A percentile compares a stretch with the other conserved stretches of the same genome.
Evolutionary conservation across 2,888 invertebrate species (phyloP).

Genomic region (Drosophila koepferae): DNA sequence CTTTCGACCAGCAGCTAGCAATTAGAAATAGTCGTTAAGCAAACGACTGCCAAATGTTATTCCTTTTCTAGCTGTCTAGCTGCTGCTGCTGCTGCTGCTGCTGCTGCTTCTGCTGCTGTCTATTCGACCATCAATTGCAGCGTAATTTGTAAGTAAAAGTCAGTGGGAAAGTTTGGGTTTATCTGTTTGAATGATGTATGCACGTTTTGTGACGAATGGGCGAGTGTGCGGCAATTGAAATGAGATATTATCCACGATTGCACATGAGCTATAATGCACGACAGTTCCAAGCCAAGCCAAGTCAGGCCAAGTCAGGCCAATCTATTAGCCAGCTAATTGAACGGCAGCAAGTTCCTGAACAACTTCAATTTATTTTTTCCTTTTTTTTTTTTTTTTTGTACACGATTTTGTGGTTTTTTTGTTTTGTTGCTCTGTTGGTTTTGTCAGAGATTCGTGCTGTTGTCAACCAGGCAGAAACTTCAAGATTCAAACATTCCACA

Average conservation of each 20-base stretch:
- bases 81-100: neutral
- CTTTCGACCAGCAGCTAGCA: slow-evolving; percentile 40
- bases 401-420: too few species aligned
- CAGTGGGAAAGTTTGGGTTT: slow-evolving; percentile 20
- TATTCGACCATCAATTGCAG: slow-evolving; percentile 21
- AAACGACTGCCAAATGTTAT: slow-evolving; percentile 51
- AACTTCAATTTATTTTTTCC: slow-evolving; percentile 2
- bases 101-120: slow-evolving; percentile 8
- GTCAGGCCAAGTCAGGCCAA: neutral
- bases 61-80: neutral
- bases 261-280: slow-evolving; percentile 4
- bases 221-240: slow-evolving; percentile 9
- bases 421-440: neutral
- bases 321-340: slow-evolving; percentile 45
- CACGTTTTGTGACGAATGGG: slow-evolving; percentile 25
- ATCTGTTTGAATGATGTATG: slow-evolving; percentile 26
- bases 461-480: slow-evolving; percentile 16
- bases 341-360: slow-evolving; percentile 14
- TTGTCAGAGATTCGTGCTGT: slow-evolving; percentile 1
- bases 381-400: neutral
- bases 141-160: slow-evolving; percentile 26
- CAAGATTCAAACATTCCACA: slow-evolving; percentile 17
- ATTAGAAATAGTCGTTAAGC: slow-evolving; percentile 71
- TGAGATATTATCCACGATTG: slow-evolving; percentile 18
- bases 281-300: neutral